These are phyloP conservation scores for Epinotia demarniana DNA, from an alignment of 2,888 invertebrate genomes.

Conservation along the genomic window DNA sequence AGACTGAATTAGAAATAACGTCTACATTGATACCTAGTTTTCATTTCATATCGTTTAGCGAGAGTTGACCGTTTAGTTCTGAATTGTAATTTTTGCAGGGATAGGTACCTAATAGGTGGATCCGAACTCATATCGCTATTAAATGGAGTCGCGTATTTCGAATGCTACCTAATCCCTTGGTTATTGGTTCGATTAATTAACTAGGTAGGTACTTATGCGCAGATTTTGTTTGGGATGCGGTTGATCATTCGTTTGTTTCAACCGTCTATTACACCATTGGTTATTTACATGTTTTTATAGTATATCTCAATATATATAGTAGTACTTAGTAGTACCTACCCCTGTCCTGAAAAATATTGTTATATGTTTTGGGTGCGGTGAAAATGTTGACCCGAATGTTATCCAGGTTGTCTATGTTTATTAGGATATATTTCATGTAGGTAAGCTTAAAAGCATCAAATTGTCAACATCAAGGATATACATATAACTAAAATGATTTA, in stretches of 20 bases:
- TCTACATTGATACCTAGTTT: neutral
- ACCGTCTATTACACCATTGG: neutral
- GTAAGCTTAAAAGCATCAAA: no score
- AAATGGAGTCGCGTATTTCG: slow-evolving; percentile 7
- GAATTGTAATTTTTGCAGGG: slow-evolving; percentile 12
- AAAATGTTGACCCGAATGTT: no score
- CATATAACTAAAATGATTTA: no score
- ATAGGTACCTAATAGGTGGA: no score
- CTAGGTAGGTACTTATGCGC: neutral
- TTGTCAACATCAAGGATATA: no score
- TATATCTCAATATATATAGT: no score
- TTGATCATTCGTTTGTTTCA: neutral
- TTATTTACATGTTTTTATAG: no score
- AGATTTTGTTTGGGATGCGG: neutral
- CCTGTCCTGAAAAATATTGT: no score
- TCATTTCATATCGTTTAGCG: slow-evolving; percentile 17
- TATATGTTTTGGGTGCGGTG: no score
- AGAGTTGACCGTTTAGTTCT: slow-evolving; percentile 15
- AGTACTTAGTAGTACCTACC: no score
- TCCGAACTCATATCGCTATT: slow-evolving; percentile 17
- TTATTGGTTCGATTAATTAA: neutral
- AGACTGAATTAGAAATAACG: neutral
- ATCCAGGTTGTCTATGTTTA: no score
- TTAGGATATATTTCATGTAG: no score
- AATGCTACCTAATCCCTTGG: slow-evolving; percentile 12